Conservation (phyloP, 2,888 invertebrate species). For the Chymomyza fuscimana region DNA sequence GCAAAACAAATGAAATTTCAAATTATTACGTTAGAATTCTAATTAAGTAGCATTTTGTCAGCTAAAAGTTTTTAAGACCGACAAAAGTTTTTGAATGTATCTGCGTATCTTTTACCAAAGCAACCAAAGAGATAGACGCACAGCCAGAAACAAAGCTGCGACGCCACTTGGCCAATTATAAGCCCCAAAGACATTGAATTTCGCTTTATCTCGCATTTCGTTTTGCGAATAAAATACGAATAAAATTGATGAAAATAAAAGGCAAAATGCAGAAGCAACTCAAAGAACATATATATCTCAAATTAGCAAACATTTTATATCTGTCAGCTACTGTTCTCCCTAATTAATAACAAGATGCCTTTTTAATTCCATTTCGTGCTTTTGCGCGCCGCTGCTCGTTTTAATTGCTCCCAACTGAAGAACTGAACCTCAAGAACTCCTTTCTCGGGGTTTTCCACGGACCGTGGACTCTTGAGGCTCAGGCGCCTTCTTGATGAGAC, state of each 20-base stretch:
- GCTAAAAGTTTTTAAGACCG: constrained; percentile 19
- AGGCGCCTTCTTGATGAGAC: constrained; percentile 48
- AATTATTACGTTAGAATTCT: constrained; percentile 73
- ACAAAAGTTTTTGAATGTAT: constrained; percentile 14
- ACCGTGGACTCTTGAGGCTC: not conserved
- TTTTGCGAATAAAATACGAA: constrained; percentile 24
- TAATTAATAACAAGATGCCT: constrained; percentile 79
- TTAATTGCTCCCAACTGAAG: constrained; percentile 60
- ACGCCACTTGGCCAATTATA: constrained; percentile 67
- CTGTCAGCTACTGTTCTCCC: constrained; percentile 79
- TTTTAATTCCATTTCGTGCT: constrained; percentile 70
- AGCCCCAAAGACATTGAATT: constrained; percentile 71
- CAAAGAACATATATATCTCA: constrained; percentile 66
- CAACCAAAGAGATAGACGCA: not conserved
- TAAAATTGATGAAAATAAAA: constrained; percentile 39
- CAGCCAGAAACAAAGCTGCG: constrained; percentile 25
- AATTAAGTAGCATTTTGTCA: constrained; percentile 62
- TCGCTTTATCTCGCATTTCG: constrained; percentile 70
- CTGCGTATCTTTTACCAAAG: not conserved
- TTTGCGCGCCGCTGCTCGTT: constrained; percentile 73
- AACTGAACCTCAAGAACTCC: constrained; percentile 8
- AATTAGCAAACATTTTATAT: constrained; percentile 78
- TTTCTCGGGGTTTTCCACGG: constrained; percentile 11
- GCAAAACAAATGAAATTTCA: constrained; percentile 44
- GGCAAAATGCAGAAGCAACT: constrained; percentile 15